Evolutionary conservation across 2,797 vertebrate genomes (phyloP).

Genomic region (Oryzias dopingdopingensis): DNA sequence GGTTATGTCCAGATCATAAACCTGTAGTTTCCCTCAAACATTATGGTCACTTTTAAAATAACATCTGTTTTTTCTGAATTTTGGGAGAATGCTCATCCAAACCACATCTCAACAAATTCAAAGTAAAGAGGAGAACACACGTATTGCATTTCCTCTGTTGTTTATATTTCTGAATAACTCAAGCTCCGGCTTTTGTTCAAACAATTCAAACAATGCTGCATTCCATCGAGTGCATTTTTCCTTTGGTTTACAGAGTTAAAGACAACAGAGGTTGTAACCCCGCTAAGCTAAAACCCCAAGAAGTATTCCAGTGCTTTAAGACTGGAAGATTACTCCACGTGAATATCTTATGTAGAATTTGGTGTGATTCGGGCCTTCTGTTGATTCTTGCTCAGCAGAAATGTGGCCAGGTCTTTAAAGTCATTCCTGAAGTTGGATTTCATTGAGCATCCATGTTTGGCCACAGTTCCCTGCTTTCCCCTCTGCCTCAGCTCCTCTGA

Average conservation of each 20-base stretch:
- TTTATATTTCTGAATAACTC: constrained; percentile 29
- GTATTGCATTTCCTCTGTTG: constrained; percentile 32
- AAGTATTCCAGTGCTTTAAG: constrained; percentile 22
- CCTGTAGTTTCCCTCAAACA: constrained; percentile 34
- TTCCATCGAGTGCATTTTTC: constrained; percentile 31
- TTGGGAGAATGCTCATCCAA: constrained; percentile 37
- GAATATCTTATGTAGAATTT: constrained; percentile 35
- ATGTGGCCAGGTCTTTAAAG: constrained; percentile 39
- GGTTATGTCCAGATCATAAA: constrained; percentile 54
- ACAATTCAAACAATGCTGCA: constrained; percentile 37
- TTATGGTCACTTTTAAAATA: constrained; percentile 55
- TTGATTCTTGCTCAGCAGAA: constrained; percentile 22
- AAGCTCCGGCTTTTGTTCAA: constrained; percentile 37
- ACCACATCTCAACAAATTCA: constrained; percentile 35
- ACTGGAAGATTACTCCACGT: constrained; percentile 1
- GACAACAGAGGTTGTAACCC: constrained; percentile 35
- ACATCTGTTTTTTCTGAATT: constrained; percentile 41
- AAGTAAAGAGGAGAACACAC: constrained; percentile 52
- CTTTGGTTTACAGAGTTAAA: constrained; percentile 33
- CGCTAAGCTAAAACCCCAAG: constrained; percentile 2
- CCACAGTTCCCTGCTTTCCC: constrained; percentile 65
- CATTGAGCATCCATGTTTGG: constrained; percentile 52
- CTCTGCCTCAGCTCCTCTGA: constrained; percentile 66
- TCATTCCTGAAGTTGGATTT: constrained; percentile 36
- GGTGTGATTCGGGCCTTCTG: constrained; percentile 24